Base-by-base conservation (phyloP, 2,797 vertebrate species). In the Enteromius radiatus region DNA sequence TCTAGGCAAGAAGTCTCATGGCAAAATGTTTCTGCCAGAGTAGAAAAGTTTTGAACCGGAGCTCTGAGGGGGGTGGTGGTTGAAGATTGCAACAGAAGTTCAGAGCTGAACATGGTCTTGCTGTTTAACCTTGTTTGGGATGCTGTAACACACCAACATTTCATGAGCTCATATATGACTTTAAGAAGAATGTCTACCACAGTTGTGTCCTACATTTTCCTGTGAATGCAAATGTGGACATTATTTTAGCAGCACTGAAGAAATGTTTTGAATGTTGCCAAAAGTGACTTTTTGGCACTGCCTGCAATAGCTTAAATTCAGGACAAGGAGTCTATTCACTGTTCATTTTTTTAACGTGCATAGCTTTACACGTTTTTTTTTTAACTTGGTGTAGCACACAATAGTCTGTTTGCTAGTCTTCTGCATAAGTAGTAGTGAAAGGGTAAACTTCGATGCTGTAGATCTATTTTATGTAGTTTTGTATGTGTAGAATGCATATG, bases 1-100 rank as follows among this genome's bases (percentile, higher is more conserved):
- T 75, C 73, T 76, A 82, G 65, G 65, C 77, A 75, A 75, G 86
- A 88, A 84, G 85, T 71, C 84, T 87, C 69, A 76, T 3, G 74
- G 79, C 84, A 89, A 91, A 90, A 87, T 90, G 70, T 76, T 87
- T 85, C 87, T 87, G 88, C 87, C 90, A 89, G 78, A 85, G 84
- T 54, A 74, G 61, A 78, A 65, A 77, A 65, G 68, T 84, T 85
- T 85, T 78, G 78, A 75, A 80, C 59, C 19, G 73, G 61, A 85
- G 74, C 59, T 61, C 61, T 41, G 71, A 43, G 31, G 80, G 80
- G 56, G 80, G 61, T 54, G 6, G 31, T 5, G 65, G 87, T 83
- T 67, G 70, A 76, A 61, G 4, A 33, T 63, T 63, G 69, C 86
- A 80, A 67, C 75, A 43, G 77, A 83, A 76, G 73, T 79, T 19